Conservation (phyloP, 2,113 vertebrate genomes). For the Trogon surrucura region DNA sequence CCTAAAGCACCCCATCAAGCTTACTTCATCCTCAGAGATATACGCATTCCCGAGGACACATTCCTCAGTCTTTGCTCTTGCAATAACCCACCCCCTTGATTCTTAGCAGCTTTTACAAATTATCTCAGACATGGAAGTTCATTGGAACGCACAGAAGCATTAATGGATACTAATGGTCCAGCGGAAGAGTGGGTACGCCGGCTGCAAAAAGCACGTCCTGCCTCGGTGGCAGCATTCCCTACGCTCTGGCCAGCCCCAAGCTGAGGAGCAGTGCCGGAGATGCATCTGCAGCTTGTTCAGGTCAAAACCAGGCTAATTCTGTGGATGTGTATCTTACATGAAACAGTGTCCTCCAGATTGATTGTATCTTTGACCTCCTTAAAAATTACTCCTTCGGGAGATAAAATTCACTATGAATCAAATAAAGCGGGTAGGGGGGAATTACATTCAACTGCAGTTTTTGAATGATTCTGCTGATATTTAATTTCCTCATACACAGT, state of each 20-base stretch:
- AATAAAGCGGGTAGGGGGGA: background rate
- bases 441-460: background rate
- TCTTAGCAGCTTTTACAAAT: background rate
- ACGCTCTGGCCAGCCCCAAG: background rate
- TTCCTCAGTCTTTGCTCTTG: background rate
- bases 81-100: background rate
- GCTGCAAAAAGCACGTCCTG: background rate
- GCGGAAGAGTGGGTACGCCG: background rate
- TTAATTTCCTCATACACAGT: background rate
- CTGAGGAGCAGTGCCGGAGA: background rate
- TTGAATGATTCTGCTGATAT: background rate
- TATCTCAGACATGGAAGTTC: background rate
- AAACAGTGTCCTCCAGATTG: background rate
- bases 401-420: background rate
- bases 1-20: background rate
- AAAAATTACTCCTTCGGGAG: background rate
- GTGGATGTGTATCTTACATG: background rate
- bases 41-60: rapidly evolving
- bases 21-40: background rate
- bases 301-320: background rate
- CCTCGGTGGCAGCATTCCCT: background rate
- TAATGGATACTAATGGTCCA: background rate
- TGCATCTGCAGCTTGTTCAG: background rate
- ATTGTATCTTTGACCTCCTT: background rate
- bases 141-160: background rate